Conservation (phyloP, 2,888 invertebrate genomes). For the Lacanobia oleracea region DNA sequence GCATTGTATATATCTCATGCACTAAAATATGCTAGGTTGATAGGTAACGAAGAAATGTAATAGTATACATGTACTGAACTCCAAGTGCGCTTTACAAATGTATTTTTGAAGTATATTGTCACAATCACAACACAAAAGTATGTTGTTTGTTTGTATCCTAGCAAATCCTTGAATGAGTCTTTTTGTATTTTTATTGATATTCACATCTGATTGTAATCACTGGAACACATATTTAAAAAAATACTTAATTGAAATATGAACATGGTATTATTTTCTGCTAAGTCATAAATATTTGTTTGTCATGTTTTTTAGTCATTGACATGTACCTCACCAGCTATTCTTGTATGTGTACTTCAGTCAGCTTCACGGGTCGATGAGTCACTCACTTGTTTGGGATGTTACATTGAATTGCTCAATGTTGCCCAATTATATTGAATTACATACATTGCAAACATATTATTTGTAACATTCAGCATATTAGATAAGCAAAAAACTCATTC, state of each 20-base stretch:
- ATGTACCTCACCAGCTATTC: not conserved
- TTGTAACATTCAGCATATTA: not conserved
- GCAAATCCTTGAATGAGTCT: not conserved
- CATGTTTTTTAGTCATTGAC: slow-evolving; percentile 2
- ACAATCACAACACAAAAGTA: not conserved
- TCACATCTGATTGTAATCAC: not conserved
- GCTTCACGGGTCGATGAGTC: slow-evolving; percentile 17
- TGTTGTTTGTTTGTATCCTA: not conserved
- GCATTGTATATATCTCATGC: too few species aligned
- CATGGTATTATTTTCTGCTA: not conserved
- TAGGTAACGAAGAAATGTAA: too few species aligned
- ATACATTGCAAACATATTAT: slow-evolving; percentile 7
- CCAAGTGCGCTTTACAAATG: too few species aligned
- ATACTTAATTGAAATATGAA: not conserved
- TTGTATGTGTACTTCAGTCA: slow-evolving; percentile 2
- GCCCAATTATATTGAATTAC: slow-evolving; percentile 27
- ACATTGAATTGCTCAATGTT: slow-evolving; percentile 41
- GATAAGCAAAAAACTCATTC: slow-evolving; percentile 3
- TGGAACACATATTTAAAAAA: not conserved
- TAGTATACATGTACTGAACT: too few species aligned
- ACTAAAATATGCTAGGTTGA: too few species aligned
- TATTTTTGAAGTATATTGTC: not conserved
- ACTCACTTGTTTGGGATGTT: slow-evolving; percentile 29
- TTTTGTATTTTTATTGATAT: not conserved
- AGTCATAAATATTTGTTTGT: too few species aligned